phyloP scores from a whole-genome alignment of 2,797 vertebrate species.

The Notolepis coatsorum region DNA sequence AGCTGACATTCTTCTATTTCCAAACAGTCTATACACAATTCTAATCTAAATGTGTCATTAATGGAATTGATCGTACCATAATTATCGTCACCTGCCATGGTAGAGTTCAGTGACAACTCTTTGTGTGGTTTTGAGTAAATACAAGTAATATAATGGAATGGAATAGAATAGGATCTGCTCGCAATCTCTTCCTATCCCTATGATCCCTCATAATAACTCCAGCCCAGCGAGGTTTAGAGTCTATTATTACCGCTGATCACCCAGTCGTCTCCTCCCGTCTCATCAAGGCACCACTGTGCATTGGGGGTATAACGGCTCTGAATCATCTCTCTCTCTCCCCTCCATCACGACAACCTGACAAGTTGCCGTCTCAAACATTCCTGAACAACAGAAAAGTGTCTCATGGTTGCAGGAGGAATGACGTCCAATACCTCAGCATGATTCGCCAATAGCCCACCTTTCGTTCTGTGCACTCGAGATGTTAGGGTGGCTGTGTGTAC shows the following conservation, averaged over 20 bases:
- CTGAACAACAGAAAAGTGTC: conserved; percentile 58
- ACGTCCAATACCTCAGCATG: conserved; percentile 81
- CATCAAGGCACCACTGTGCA: conserved; percentile 53
- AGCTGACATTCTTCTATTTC: too few relatives aligned
- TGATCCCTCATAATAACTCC: neutral
- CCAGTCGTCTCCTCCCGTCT: conserved; percentile 45
- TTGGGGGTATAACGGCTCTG: conserved; percentile 66
- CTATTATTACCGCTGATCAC: conserved; percentile 37
- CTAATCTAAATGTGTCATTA: too few relatives aligned
- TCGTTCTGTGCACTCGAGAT: conserved; percentile 26
- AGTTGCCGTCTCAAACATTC: conserved; percentile 45
- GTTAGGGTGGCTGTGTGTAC: neutral
- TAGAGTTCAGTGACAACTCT: too few relatives aligned
- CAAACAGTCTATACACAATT: too few relatives aligned
- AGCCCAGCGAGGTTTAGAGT: neutral
- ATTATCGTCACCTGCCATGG: too few relatives aligned
- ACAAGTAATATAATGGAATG: too few relatives aligned
- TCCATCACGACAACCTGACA: too few relatives aligned
- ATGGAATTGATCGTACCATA: too few relatives aligned
- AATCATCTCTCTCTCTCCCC: conserved; percentile 27
- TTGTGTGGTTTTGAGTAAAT: too few relatives aligned
- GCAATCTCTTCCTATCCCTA: neutral
- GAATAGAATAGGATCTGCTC: neutral
- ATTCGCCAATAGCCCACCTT: conserved; percentile 70
- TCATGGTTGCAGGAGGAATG: conserved; percentile 80